These are phyloP conservation scores for Trichoplusia ni DNA, from an alignment of 1,140 invertebrate genomes.

Conservation along the genomic window DNA sequence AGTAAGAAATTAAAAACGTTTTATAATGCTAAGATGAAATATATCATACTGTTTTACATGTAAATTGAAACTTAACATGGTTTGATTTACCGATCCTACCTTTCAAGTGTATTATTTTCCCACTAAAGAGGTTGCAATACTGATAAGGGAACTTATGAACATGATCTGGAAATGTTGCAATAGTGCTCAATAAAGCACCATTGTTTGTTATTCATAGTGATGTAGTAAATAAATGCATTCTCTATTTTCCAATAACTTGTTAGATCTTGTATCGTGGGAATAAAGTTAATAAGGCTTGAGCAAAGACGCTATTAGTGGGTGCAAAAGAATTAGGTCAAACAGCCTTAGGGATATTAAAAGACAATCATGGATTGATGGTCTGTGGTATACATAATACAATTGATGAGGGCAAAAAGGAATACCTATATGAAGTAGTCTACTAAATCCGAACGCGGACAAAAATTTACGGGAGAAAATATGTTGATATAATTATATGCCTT, in stretches of 20 bases:
- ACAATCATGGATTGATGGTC: background rate
- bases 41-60: background rate
- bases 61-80: background rate
- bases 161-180: too few relatives aligned
- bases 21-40: conserved; percentile 4
- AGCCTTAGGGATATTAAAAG: conserved; percentile 2
- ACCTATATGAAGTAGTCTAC: too few relatives aligned
- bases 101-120: background rate
- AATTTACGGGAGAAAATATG: too few relatives aligned
- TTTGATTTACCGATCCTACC: conserved; percentile 1
- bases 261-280: conserved; percentile 2
- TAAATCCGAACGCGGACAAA: too few relatives aligned
- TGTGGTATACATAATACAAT: too few relatives aligned
- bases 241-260: background rate
- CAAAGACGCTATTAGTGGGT: background rate
- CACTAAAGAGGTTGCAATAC: too few relatives aligned
- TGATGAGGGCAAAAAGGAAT: too few relatives aligned
- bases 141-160: too few relatives aligned
- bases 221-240: background rate
- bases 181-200: background rate
- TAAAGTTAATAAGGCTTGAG: conserved; percentile 4
- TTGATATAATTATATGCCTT: too few relatives aligned
- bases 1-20: background rate
- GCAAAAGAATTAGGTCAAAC: conserved; percentile 14
- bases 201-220: background rate